Evolutionary conservation across 2,113 vertebrate species (phyloP), one percentile per base, ranked within the genome.

Genomic region (Reinhardtius hippoglossoides): DNA sequence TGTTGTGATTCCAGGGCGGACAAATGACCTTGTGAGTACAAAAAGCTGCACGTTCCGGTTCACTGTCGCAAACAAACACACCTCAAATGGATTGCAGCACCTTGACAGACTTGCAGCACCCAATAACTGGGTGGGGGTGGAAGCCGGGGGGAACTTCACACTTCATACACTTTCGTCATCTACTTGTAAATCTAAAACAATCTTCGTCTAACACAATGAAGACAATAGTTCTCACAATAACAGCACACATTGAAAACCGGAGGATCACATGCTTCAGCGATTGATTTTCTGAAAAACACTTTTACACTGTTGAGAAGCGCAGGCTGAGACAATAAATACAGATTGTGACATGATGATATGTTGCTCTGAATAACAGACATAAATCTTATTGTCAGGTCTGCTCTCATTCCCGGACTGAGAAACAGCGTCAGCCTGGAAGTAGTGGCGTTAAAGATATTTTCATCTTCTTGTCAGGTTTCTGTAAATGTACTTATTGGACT

Each of bases 311-410:
- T 9, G 2, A 74, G 67, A 83, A 75, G 62, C 48, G 10, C 68
- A 72, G 71, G 67, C 82, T 2, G 62, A 81, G 71, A 70, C 62
- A 79, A 67, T 82, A 77, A 80, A 78, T 31, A 55, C 60, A 81
- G 35, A 71, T 57, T 31, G 67, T 72, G 73, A 85, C 61, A 46
- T 40, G 58, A 48, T 40, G 58, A 48, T 46, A 71, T 21, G 63
- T 60, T 71, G 62, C 46, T 7, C 21, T 16, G 55, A 67, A 63
- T 54, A 55, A 71, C 27, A 72, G 26, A 69, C 26, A 79, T 64
- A 65, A 76, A 66, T 84, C 67, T 69, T 4, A 9, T 9, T 63
- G 50, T 84, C 60, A 69, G 50, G 37, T 40, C 42, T 40, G 52
- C 16, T 21, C 50, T 54, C 40, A 58, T 35, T 82, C 44, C 27